Evolutionary conservation across 2,888 invertebrate species (phyloP), one percentile per base, ranked within the genome.

Genomic region (Synergus itoensis): DNA sequence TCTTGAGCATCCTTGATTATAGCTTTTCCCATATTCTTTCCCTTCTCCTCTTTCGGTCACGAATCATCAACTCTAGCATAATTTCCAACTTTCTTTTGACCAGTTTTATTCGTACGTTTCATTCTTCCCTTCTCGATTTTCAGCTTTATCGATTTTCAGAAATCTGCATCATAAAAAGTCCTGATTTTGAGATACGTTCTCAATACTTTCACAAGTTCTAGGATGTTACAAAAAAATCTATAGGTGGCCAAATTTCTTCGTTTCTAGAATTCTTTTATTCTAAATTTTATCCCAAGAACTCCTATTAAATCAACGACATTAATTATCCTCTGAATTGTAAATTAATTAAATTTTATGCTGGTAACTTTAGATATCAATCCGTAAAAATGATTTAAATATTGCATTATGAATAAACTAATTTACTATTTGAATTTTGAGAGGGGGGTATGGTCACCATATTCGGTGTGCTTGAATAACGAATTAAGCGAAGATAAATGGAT

Each of bases 1-100:
- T 83, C 86, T 75, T 76, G 80, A 45, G 73, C 81, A 73, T 75
- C 69, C 78, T 80, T 83, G 75, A 67, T 63, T 62, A 79, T 64
- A 73, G 21, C 60, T 77, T 79, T 80, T 79, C 53, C 81, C 82
- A 83, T 84, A 77, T 79, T 80, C 76, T 78, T 65, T 63, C 41
- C 77, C 80, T 80, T 80, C 64, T 60, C 75, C 76, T 80, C 69
- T 78, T 80, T 77, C 62, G 81, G 79, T 84, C 83, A 84, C 84
- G 83, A 82, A 65, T 81, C 83, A 69, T 81, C 80, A 69, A 81
- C 43, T 36, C 36, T 64, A 40, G 41, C 53, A 43, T 67, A 79
- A 80, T 16, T 69, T 53, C 28, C 28, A 16, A 16, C 75, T 78
- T 79, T 82, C 62, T 77, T 79, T 60, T 76, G 63, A 53, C 57